Percentiles rank a stretch among this genome's conserved stretches.
These are phyloP conservation scores for Chloroclysta siterata DNA, from an alignment of 2,888 invertebrate species.

Conservation along the genomic window DNA sequence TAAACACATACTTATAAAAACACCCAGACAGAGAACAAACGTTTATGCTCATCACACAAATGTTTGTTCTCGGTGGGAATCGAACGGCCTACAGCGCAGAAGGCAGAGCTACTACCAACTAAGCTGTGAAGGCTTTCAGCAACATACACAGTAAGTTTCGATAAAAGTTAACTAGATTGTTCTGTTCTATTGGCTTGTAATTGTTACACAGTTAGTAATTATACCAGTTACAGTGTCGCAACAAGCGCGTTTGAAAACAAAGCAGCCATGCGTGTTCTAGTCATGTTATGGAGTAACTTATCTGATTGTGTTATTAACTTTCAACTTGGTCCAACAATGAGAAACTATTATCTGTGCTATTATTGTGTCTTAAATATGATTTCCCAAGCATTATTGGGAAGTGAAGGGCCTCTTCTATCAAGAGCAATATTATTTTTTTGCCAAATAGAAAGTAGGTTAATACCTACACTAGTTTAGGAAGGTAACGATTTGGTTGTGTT, in stretches of 20 bases:
- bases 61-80: no score
- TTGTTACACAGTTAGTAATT: constrained; percentile 3
- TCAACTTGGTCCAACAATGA: constrained; percentile 6
- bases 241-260: constrained; percentile 11
- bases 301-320: constrained; percentile 10
- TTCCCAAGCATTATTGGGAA: not conserved
- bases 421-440: not conserved
- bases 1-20: no score
- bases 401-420: not conserved
- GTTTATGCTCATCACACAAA: no score
- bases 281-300: constrained; percentile 8
- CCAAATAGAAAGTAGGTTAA: constrained; percentile 16
- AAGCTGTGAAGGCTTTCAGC: no score
- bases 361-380: not conserved
- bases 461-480: not conserved
- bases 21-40: no score
- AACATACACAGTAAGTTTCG: no score
- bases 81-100: no score
- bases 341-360: not conserved
- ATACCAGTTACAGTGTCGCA: constrained; percentile 9
- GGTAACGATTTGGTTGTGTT: not conserved
- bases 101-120: no score
- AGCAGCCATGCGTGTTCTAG: constrained; percentile 8
- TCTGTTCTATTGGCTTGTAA: constrained; percentile 11
- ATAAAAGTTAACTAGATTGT: not conserved